Conservation (phyloP, 2,888 invertebrate genomes). For the Catocala nupta region DNA sequence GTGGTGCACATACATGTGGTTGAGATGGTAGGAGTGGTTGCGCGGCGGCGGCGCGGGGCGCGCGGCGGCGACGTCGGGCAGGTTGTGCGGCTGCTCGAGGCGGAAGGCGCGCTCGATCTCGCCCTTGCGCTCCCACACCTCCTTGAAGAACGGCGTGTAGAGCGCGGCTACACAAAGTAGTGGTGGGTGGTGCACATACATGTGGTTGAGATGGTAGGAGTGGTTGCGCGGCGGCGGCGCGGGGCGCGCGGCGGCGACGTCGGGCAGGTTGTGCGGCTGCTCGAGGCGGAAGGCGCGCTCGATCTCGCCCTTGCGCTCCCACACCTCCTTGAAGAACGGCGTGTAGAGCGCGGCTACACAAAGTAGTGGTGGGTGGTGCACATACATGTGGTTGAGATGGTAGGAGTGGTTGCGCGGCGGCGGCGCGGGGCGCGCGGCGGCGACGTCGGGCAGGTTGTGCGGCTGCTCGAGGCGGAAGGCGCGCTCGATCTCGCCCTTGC, state of each 20-base stretch:
- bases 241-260: constrained; percentile 88
- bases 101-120: constrained; percentile 97
- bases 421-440: constrained; percentile 88
- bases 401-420: constrained; percentile 94
- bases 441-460: constrained; percentile 90
- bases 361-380: constrained; percentile 6
- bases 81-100: constrained; percentile 89
- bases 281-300: constrained; percentile 95
- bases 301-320: constrained; percentile 98
- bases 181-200: constrained; percentile 55
- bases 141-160: constrained; percentile 98
- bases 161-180: constrained; percentile 90
- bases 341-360: constrained; percentile 95
- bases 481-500: constrained; percentile 97
- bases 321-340: constrained; percentile 98
- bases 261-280: constrained; percentile 89
- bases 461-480: constrained; percentile 92
- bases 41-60: constrained; percentile 90
- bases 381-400: constrained; percentile 89
- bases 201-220: constrained; percentile 91
- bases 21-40: constrained; percentile 93
- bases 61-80: constrained; percentile 90
- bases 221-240: constrained; percentile 92
- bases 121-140: constrained; percentile 98
- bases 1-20: constrained; percentile 78